Evolutionary conservation across 2,888 invertebrate genomes (phyloP).

Genomic region (Mermis nigrescens): DNA sequence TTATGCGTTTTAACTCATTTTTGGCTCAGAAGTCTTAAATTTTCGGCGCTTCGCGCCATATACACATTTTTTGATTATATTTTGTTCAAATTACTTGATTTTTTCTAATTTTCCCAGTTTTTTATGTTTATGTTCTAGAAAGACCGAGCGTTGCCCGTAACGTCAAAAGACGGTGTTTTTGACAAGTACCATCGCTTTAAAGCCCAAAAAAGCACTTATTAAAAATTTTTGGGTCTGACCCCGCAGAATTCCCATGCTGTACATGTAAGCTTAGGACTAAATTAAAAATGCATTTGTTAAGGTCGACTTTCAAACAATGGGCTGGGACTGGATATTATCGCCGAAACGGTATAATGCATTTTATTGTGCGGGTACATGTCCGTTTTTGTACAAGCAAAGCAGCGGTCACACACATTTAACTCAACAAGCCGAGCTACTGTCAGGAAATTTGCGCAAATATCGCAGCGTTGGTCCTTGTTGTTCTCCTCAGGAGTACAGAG

Average conservation of each 20-base stretch:
- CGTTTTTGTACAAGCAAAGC: not conserved
- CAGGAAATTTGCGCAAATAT: not conserved
- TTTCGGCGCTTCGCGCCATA: no score
- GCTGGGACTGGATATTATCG: conserved; percentile 89
- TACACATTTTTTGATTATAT: no score
- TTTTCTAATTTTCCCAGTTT: no score
- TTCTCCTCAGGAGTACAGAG: not conserved
- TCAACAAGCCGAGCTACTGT: not conserved
- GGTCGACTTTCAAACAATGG: conserved; percentile 77
- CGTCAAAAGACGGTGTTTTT: no score
- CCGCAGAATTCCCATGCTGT: no score
- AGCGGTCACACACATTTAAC: not conserved
- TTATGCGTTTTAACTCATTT: no score
- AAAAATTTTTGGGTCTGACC: no score
- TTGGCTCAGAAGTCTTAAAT: no score
- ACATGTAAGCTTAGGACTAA: not conserved
- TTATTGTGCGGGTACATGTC: conserved; percentile 57
- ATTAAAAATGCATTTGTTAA: not conserved
- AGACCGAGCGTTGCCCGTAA: no score
- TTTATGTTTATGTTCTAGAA: no score
- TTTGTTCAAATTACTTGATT: no score
- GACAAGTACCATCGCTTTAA: no score
- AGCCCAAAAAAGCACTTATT: not conserved
- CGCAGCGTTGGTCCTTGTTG: not conserved
- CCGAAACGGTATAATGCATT: conserved; percentile 79